phyloP scores from a whole-genome alignment of 2,888 invertebrate species.

The Plebejus anna region DNA sequence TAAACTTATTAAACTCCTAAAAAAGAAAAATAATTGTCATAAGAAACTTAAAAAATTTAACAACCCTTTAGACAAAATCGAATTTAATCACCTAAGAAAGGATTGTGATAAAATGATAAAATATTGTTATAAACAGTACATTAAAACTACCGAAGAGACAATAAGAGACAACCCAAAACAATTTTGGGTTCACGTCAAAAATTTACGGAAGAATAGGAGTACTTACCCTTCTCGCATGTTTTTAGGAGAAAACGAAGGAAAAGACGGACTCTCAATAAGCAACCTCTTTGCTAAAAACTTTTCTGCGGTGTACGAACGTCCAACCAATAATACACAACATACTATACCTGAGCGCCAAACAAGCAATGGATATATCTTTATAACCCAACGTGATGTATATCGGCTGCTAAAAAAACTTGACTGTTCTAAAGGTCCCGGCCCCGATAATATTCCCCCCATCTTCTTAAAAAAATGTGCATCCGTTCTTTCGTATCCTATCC shows the following conservation, averaged over 20 bases:
- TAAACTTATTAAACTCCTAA: too few relatives aligned
- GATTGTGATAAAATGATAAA: slow-evolving; percentile 1
- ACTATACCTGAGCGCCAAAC: too few relatives aligned
- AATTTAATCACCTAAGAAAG: neutral
- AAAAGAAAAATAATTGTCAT: neutral
- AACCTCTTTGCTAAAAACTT: neutral
- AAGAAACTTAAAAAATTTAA: slow-evolving; percentile 14
- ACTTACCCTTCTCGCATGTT: neutral
- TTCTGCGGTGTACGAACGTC: neutral
- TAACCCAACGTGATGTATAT: neutral
- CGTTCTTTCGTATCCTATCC: too few relatives aligned
- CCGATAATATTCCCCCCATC: slow-evolving; percentile 31
- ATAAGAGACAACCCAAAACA: too few relatives aligned
- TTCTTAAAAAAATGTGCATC: too few relatives aligned
- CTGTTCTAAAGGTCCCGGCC: slow-evolving; percentile 30
- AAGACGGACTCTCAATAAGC: neutral
- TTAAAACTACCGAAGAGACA: neutral
- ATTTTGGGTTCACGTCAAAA: too few relatives aligned
- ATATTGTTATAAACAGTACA: neutral
- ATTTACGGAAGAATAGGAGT: neutral
- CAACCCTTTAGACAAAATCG: slow-evolving; percentile 16
- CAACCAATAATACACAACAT: neutral
- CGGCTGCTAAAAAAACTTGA: neutral
- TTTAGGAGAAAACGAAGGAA: neutral
- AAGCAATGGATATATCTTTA: neutral